These are phyloP conservation scores for Ceriagrion tenellum DNA, from an alignment of 2,888 invertebrate species.

Conservation along the genomic window DNA sequence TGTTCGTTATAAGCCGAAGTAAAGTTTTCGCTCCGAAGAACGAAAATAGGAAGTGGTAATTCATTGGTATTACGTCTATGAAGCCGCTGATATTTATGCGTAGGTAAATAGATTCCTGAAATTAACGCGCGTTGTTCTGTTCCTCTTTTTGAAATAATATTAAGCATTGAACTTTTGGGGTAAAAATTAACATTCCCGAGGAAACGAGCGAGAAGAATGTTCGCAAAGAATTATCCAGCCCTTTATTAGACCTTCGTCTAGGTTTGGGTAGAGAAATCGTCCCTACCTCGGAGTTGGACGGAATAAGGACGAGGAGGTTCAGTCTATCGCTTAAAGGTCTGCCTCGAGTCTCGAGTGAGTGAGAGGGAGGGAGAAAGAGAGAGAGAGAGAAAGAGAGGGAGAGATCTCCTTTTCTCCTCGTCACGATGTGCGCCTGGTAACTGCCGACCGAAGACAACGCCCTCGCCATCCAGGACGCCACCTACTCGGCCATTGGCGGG, in stretches of 20 bases:
- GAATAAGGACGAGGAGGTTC: neutral
- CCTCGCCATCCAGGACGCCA: neutral
- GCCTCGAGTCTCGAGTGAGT: neutral
- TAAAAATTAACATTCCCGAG: neutral
- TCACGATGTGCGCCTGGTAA: conserved; percentile 14
- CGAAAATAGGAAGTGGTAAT: too few species aligned
- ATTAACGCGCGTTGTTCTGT: too few species aligned
- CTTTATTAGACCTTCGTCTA: neutral
- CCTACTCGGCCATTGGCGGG: conserved; percentile 8
- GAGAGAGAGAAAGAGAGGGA: too few species aligned
- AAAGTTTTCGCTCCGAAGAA: too few species aligned
- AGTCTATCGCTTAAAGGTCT: neutral
- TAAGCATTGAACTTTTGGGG: neutral
- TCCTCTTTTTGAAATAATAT: too few species aligned
- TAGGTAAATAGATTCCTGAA: too few species aligned
- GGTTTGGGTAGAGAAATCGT: conserved; percentile 35
- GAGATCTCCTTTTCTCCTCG: neutral
- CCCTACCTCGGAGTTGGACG: conserved; percentile 16
- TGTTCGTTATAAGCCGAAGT: too few species aligned
- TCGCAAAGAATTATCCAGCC: neutral
- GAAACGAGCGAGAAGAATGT: neutral
- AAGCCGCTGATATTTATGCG: too few species aligned
- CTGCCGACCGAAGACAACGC: conserved; percentile 13
- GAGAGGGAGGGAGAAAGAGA: too few species aligned
- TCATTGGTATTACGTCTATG: too few species aligned